These are phyloP conservation scores for Esox niger DNA, from an alignment of 2,113 vertebrate species.

Conservation along the genomic window DNA sequence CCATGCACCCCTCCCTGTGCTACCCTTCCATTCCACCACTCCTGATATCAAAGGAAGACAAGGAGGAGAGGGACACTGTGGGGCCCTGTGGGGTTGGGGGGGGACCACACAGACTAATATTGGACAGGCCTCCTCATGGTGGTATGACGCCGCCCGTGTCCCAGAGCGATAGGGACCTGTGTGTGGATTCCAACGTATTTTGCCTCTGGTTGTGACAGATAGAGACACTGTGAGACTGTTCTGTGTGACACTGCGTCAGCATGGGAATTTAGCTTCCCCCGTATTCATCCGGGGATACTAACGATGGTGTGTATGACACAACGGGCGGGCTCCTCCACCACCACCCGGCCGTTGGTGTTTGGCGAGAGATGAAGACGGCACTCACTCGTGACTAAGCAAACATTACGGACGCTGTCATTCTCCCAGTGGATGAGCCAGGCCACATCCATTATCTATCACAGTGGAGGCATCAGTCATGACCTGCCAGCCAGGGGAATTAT, in stretches of 20 bases:
- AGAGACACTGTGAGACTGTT: conserved; percentile 41
- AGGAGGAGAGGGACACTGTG: conserved; percentile 53
- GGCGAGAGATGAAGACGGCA: conserved; percentile 15
- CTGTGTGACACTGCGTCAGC: conserved; percentile 4
- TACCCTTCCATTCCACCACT: conserved; percentile 67
- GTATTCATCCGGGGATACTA: not conserved
- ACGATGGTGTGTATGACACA: not conserved
- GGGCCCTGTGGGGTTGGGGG: conserved; percentile 44
- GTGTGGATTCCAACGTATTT: conserved; percentile 33
- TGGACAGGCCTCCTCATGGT: conserved; percentile 51
- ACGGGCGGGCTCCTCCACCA: too few relatives aligned
- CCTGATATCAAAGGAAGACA: conserved; percentile 67
- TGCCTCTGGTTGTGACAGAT: conserved; percentile 35
- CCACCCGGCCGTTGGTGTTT: too few relatives aligned
- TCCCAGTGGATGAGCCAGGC: conserved; percentile 52
- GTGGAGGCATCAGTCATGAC: conserved; percentile 68
- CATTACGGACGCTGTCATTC: conserved; percentile 50
- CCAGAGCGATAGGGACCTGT: conserved; percentile 24
- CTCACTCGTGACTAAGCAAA: not conserved
- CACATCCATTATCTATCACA: conserved; percentile 3
- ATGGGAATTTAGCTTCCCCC: not conserved
- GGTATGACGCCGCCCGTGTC: conserved; percentile 45
- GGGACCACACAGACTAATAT: conserved; percentile 71
- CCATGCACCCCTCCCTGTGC: conserved; percentile 24
- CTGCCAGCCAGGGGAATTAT: conserved; percentile 44